Evolutionary conservation across 2,113 vertebrate species (phyloP), one percentile per base, ranked within the genome.

Genomic region (Phaethon lepturus): DNA sequence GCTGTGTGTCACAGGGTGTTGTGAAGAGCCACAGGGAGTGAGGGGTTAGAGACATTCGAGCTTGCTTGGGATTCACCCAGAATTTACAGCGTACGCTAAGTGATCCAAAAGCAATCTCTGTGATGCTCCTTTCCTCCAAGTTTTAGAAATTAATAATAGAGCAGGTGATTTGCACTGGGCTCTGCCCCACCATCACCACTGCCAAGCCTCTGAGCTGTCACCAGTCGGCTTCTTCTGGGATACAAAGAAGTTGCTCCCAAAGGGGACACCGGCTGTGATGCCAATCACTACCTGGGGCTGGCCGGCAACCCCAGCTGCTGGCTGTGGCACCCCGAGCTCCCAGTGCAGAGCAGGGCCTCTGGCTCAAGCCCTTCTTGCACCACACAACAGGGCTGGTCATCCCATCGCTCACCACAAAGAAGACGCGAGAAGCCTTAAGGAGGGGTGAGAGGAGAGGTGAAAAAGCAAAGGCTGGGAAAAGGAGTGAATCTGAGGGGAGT

Each of bases 191-290:
- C 17, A 38, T 14, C 6, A 23, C 13, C 31, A 53, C 11, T 38
- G 11, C 24, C 62, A 91, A 49, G 26, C 16, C 45, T 87, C 29
- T 49, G 16, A 75, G 40, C 6, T 17, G 3, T 56, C 8, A 1
- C 31, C 10, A 23, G 2, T 1, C 58, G 38, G 4, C 55, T 79
- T 31, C n/a, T 87, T 60, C 5, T 31, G 72, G 38, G 47, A 38
- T 28, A 13, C 17, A 28, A 42, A 73, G 49, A 64, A 52, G 8
- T 2, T 78, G 24, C 9, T 86, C 16, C 29, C 50, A 19, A 45
- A 80, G 10, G 7, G 13, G n/a, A 58, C 0, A 1, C 6, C 0
- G 0, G 19, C 10, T 78, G 11, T 3, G 5, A n/a, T 33, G n/a
- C 13, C 11, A 33, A 26, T 22, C 33, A 22, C 29, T 12, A 4